Evolutionary conservation across 2,113 vertebrate species (phyloP), one percentile per base, ranked within the genome.

Genomic region (Melanerpes aurifrons): DNA sequence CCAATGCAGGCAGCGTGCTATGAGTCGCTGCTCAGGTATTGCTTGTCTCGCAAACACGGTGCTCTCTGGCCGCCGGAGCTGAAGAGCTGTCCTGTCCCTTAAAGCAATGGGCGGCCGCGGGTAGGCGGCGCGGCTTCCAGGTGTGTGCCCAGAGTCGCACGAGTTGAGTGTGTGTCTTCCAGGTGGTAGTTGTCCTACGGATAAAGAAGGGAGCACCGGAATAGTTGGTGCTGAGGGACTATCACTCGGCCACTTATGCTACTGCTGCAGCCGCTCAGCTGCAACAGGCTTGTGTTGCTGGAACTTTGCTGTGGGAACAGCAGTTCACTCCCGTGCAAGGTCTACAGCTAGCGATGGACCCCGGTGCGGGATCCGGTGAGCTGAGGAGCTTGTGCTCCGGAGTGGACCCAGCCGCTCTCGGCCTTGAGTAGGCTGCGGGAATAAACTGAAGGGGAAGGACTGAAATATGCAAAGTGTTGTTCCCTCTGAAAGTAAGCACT

Each of bases 171-270:
- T 7, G 53, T 1, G 17, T 12, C 22, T 2, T 8, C 8, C 40
- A 40, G 2, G 16, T 1, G n/a, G 47, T 11, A 2, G 3, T 63
- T 58, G 3, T 13, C 9, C 0, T 3, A 1, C 28, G 7, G 64
- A 3, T 4, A 14, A 58, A 0, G 47, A 14, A 1, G 32, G 37
- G 58, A 22, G 74, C 28, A 1, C 2, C 15, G 16, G 43, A 26
- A 6, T 1, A 3, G 1, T 3, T 2, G 43, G 15, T 3, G 11
- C 3, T 18, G 2, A 40, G 5, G 13, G 15, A 3, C 5, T 7
- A 5, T 6, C 5, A 1, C n/a, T 10, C 18, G 8, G 63, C 13
- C 28, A 0, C 40, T 37, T 37, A 2, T 6, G 56, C 50, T 8
- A 3, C 62, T 31, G 43, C 43, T 6, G 5, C 2, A 10, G 50